phyloP scores from a whole-genome alignment of 2,888 invertebrate species.

The Limnephilus auricula region DNA sequence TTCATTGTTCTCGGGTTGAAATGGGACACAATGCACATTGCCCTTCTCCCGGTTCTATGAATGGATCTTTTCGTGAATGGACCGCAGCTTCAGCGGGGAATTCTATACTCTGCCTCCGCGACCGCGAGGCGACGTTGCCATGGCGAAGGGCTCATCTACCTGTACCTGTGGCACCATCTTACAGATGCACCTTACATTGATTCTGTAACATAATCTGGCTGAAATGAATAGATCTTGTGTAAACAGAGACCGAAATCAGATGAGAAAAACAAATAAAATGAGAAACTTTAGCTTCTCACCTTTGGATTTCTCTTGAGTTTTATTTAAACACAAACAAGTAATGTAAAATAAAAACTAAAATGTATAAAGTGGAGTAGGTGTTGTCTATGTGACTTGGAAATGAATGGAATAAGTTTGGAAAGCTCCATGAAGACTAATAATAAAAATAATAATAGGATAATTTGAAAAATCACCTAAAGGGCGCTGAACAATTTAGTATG shows the following conservation, averaged over 20 bases:
- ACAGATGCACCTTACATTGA: not conserved
- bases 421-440: not conserved
- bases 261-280: not conserved
- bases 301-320: too few relatives aligned
- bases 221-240: not conserved
- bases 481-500: too few relatives aligned
- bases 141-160: not conserved
- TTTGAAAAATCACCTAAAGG: too few relatives aligned
- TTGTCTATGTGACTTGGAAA: not conserved
- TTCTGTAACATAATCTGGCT: not conserved
- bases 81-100: not conserved
- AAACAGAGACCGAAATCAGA: not conserved
- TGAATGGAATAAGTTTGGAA: not conserved
- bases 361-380: not conserved
- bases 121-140: not conserved
- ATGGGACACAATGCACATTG: constrained; percentile 12
- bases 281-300: not conserved
- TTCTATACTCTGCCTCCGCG: not conserved
- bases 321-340: not conserved
- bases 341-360: too few relatives aligned
- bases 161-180: not conserved
- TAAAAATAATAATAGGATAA: too few relatives aligned
- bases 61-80: not conserved
- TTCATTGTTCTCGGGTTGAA: not conserved
- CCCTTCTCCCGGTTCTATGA: not conserved